Evolutionary conservation across 2,888 invertebrate species (phyloP), one percentile per base, ranked within the genome.

Genomic region (Emmelina monodactyla): DNA sequence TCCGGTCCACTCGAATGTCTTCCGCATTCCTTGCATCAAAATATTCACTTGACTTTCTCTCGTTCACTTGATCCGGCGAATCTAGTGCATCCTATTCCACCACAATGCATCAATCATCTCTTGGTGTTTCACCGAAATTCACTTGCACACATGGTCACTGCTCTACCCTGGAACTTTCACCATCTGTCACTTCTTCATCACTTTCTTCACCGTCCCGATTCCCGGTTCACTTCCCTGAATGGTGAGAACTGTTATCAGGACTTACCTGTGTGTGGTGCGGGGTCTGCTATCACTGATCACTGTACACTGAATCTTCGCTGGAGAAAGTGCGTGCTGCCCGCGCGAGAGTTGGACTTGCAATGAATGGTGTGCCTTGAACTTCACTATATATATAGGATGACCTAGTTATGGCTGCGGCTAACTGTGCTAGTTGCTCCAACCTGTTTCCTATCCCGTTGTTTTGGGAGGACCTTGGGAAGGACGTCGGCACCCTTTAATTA

Each of bases 301-400:
- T 66, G 55, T 55, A 58, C 68, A 65, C 67, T 53, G 50, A 58
- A 67, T 57, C 47, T 51, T 65, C 66, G 66, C 68, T 51, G 69
- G 75, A 59, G 79, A 78, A 78, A 78, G 78, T 75, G 69, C 73
- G 76, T 79, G 70, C 58, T 58, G 58, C 60, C 60, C 51, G 62
- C 61, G 58, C 65, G 75, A 62, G 66, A 67, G 73, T 72, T 62
- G 59, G 56, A 72, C 75, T 73, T 67, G 75, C 75, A 75, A 82
- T 85, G 85, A 82, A 81, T 76, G 82, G 80, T 78, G 83, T 83
- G 86, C 88, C 88, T 88, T 88, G 88, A 88, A 88, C 88, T 88
- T 88, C 86, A 80, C 82, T 84, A 83, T 88, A 87, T 88, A 89
- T 88, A 89, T 88, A 88, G 76, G 73, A 73, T 88, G 89, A 88